Conservation (phyloP, 2,797 vertebrate genomes). For the Pseudochirops corinnae region DNA sequence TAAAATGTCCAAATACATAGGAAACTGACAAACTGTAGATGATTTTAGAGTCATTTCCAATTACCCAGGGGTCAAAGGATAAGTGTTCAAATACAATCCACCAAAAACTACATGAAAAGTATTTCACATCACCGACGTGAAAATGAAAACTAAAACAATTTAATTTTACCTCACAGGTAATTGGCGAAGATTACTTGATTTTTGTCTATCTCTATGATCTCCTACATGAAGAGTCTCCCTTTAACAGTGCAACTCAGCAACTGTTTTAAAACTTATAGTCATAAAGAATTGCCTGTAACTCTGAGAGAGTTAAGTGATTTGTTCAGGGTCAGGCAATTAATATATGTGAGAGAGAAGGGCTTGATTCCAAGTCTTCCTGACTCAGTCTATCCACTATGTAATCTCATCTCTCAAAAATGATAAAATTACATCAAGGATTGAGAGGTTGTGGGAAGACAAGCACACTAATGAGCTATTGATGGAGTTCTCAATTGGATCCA, state of each 20-base stretch:
- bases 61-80: not conserved
- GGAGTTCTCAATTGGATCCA: not conserved
- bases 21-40: not conserved
- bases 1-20: not conserved
- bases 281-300: not conserved
- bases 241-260: no score
- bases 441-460: not conserved
- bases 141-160: not conserved
- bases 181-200: not conserved
- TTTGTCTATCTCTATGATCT: not conserved
- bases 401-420: not conserved
- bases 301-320: not conserved
- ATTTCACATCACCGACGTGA: not conserved
- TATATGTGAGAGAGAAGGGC: not conserved
- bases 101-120: not conserved
- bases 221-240: no score
- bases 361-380: not conserved
- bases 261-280: not conserved
- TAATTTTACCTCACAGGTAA: not conserved
- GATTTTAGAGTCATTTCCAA: not conserved
- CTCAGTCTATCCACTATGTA: not conserved
- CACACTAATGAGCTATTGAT: not conserved
- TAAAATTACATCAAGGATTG: not conserved
- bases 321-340: not conserved
- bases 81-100: not conserved